Conservation (phyloP, 2,113 vertebrate genomes). For the Etheostoma cragini region DNA sequence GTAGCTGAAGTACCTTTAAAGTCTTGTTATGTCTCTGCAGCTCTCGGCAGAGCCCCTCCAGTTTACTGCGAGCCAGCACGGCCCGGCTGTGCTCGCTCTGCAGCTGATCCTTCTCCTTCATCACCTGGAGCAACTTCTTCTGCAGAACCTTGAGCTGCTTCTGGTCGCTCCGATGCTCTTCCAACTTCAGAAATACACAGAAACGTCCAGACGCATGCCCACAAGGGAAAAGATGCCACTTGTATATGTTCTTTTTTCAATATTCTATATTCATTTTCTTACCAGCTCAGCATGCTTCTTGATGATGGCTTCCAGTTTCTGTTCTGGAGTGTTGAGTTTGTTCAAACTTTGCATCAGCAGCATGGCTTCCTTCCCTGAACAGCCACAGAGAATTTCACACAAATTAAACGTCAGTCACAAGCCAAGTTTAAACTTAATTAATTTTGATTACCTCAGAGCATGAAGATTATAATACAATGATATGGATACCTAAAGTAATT, state of each 20-base stretch:
- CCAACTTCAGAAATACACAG: conserved; percentile 82
- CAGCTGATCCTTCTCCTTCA: conserved; percentile 97
- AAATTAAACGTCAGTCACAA: neutral
- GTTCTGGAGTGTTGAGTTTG: conserved; percentile 90
- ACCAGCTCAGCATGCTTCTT: conserved; percentile 98
- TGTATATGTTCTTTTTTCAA: neutral
- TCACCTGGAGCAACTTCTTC: conserved; percentile 91
- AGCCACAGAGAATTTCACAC: conserved; percentile 13
- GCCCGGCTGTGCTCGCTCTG: conserved; percentile 96
- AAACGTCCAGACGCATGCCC: too few relatives aligned
- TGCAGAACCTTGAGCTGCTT: conserved; percentile 93
- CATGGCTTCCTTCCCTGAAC: conserved; percentile 94
- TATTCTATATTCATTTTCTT: conserved; percentile 67
- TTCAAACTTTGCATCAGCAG: conserved; percentile 94
- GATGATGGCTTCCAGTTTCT: conserved; percentile 93
- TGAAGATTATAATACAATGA: too few relatives aligned
- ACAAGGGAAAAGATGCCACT: neutral
- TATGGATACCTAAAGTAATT: neutral
- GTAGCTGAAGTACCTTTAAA: conserved; percentile 87
- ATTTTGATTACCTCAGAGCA: neutral
- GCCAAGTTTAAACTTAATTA: neutral
- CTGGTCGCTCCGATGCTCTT: conserved; percentile 94
- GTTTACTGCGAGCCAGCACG: conserved; percentile 94
- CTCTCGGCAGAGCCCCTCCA: conserved; percentile 95
- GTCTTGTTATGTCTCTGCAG: conserved; percentile 99